Percentiles rank a stretch among this genome's conserved stretches.
These are phyloP conservation scores for Tupaia chinensis DNA, from an alignment of 2,113 vertebrate species.

Conservation along the genomic window DNA sequence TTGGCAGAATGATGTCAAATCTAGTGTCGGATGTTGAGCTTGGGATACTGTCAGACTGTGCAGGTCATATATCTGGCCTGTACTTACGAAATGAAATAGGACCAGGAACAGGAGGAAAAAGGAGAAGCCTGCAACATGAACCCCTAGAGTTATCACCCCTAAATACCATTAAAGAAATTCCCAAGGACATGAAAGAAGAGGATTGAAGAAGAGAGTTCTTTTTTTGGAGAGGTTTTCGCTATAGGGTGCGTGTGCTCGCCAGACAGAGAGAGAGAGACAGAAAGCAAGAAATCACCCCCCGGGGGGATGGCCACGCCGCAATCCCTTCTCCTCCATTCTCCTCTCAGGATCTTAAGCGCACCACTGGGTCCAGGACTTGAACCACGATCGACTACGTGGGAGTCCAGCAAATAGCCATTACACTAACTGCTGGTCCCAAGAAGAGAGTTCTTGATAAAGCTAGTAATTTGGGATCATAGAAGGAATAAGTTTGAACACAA, in stretches of 20 bases:
- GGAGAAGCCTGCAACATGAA: background rate
- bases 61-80: too few relatives aligned
- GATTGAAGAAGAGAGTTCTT: background rate
- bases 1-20: background rate
- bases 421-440: background rate
- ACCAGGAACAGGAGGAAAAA: background rate
- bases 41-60: background rate
- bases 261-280: too few relatives aligned
- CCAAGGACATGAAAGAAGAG: background rate
- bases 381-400: too few relatives aligned
- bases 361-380: too few relatives aligned
- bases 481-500: background rate
- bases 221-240: too few relatives aligned
- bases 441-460: background rate
- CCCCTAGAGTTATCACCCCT: background rate
- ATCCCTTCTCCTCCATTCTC: too few relatives aligned
- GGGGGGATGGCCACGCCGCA: too few relatives aligned
- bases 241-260: too few relatives aligned
- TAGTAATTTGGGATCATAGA: background rate
- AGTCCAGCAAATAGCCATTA: too few relatives aligned
- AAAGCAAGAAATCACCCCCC: too few relatives aligned
- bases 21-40: background rate
- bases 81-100: background rate
- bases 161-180: background rate
- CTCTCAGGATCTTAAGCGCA: too few relatives aligned